Evolutionary conservation across 1,140 invertebrate species (phyloP), one percentile per base, ranked within the genome.

Genomic region (Pseudomyrmex concolor): DNA sequence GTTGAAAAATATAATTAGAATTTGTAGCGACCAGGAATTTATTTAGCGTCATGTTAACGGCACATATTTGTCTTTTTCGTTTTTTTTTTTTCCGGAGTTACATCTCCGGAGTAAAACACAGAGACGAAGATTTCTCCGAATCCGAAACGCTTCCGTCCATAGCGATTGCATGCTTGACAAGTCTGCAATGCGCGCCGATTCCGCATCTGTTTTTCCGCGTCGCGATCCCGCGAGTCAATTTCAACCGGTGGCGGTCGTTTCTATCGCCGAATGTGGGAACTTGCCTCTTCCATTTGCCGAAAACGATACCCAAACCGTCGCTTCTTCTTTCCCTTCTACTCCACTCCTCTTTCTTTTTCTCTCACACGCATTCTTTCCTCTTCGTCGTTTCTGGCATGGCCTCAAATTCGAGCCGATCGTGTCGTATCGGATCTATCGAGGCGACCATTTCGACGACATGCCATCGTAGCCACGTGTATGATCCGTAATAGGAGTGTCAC

Each of bases 141-240:
- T 70, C 12, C 22, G 22, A 59, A 80, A 71, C n/a, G 54, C 48
- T 57, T 25, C 34, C 43, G 43, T 78, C 66, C 43, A 59, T 71
- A 50, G 13, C 55, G 55, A 80, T 80, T 60, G 54, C 43, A 80
- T 55, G 76, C 64, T 70, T 22, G 54, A 70, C 66, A 43, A 59
- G 34, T 15, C 43, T 43, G 45, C 43, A 66, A 70, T 15, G 43
- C 54, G 19, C 51, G 54, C 9, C 12, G 43, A 80, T 12, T 43
- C 67, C 54, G 76, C 76, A 80, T 63, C 50, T 71, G 19, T 51
- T 86, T 82, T 80, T 62, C 76, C 19, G 60, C 67, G 51, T 86
- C 63, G 71, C 86, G 60, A 86, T 86, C 83, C 86, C 55, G 66
- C 72, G 74, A 87, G 85, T 86, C 85, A 72, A 87, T 87, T 87